Percentiles rank a stretch among this genome's conserved stretches.
Evolutionary conservation across 2,888 invertebrate species (phyloP).

Genomic region (Schrankia costaestrigalis): DNA sequence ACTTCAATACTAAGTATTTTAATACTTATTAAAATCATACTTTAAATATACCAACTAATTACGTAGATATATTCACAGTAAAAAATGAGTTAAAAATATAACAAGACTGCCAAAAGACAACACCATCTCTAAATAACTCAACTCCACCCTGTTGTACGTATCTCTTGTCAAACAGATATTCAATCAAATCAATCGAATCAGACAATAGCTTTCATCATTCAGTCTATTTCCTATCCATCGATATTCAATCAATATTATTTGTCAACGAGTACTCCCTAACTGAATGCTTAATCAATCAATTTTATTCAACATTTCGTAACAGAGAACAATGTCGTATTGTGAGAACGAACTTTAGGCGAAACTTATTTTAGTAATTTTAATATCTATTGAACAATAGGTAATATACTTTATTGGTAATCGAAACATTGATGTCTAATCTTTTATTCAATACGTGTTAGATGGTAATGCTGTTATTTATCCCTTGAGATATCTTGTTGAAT

Average conservation of each 20-base stretch:
- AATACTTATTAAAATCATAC: no score
- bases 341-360: conserved; percentile 42
- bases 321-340: conserved; percentile 70
- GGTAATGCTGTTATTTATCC: conserved; percentile 13
- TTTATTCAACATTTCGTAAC: conserved; percentile 56
- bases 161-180: conserved; percentile 16
- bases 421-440: conserved; percentile 44
- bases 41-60: no score
- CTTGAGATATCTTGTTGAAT: conserved; percentile 5
- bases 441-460: conserved; percentile 36
- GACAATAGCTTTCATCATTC: conserved; percentile 25
- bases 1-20: no score
- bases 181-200: conserved; percentile 31
- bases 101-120: no score
- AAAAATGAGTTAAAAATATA: no score
- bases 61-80: no score
- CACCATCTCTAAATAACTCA: no score
- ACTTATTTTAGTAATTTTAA: conserved; percentile 50
- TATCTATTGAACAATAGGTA: conserved; percentile 37
- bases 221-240: conserved; percentile 41
- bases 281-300: conserved; percentile 33
- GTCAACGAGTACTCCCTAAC: conserved; percentile 47
- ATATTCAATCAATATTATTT: conserved; percentile 51
- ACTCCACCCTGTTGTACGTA: no score
- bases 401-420: conserved; percentile 37